Evolutionary conservation across 2,113 vertebrate species (phyloP).

Genomic region (Rhineura floridana): DNA sequence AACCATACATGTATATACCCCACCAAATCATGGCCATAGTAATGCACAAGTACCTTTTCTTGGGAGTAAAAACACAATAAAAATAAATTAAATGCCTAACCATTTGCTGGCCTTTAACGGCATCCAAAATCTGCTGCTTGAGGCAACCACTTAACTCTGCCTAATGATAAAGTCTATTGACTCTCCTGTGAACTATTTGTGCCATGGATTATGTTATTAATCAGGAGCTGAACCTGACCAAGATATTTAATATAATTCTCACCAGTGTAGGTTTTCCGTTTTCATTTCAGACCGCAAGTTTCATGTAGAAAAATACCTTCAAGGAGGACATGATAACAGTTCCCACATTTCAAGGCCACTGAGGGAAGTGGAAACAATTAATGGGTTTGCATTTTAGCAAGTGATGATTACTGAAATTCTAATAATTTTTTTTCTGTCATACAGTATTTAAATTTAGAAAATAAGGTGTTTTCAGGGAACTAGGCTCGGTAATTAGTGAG

Average conservation of each 20-base stretch:
- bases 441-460: neutral
- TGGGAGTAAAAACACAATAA: no score
- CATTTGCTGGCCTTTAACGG: no score
- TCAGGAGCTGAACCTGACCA: neutral
- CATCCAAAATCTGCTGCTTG: no score
- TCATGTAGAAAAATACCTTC: neutral
- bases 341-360: neutral
- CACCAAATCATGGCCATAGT: no score
- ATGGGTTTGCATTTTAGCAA: neutral
- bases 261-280: neutral
- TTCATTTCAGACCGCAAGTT: neutral
- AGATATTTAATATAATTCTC: neutral
- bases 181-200: neutral
- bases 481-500: neutral
- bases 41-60: no score
- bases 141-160: no score
- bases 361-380: neutral
- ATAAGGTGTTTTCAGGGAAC: neutral
- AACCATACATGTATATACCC: no score
- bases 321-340: neutral
- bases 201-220: neutral
- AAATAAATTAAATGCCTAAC: no score
- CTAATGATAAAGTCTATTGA: no score
- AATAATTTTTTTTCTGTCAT: neutral
- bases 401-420: neutral